Conservation (phyloP, 2,888 invertebrate genomes). For the Halictus ligatus region DNA sequence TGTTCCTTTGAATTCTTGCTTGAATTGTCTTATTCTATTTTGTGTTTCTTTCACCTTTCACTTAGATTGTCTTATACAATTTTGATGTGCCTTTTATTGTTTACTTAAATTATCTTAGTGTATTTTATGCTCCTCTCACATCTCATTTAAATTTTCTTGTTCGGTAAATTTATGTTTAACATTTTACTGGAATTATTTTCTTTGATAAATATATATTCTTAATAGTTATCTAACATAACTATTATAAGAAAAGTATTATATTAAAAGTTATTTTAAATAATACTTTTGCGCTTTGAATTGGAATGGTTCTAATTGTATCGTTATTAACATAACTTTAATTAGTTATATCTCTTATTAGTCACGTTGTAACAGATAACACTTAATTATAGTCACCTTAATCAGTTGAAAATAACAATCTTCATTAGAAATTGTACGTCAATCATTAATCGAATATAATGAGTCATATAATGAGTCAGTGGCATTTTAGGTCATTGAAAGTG, state of each 20-base stretch:
- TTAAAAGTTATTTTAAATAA: no score
- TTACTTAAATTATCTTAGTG: no score
- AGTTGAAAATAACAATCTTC: background rate
- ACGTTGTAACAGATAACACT: background rate
- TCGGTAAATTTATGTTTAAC: no score
- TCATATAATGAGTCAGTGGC: background rate
- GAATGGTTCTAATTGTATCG: background rate
- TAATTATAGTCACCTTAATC: background rate
- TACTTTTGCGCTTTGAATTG: no score
- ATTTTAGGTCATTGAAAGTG: background rate
- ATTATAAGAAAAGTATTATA: no score
- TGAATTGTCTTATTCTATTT: background rate
- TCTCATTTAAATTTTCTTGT: no score
- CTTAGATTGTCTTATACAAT: no score
- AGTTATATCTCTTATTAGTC: background rate
- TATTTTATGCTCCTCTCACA: no score
- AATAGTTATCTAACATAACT: no score
- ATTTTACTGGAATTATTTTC: no score
- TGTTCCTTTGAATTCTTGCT: background rate
- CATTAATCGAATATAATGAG: background rate
- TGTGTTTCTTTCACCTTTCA: background rate
- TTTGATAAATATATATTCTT: no score
- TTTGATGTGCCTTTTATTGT: no score
- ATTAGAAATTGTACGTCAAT: background rate
- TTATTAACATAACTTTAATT: background rate